Base-by-base conservation (phyloP, 2,113 vertebrate species). In the Saguinus midas region DNA sequence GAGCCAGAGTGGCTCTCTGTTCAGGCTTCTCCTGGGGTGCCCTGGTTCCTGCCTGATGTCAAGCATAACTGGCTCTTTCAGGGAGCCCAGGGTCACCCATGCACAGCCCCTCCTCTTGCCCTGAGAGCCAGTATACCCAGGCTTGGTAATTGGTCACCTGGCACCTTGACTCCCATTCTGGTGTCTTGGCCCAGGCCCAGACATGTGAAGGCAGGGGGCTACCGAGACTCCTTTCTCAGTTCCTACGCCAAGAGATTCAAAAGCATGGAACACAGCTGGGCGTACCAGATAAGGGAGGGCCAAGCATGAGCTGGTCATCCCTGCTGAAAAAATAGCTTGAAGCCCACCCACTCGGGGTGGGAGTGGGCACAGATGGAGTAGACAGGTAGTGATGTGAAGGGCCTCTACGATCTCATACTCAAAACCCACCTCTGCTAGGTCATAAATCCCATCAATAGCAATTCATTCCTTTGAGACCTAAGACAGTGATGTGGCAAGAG, bases 1-100 rank as follows among this genome's bases (percentile, higher is more conserved):
- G 76, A 55, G 45, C 32, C 64, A 25, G 25, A 40, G n/a, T 6
- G 64, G 55, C 85, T 50, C 85, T 50, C 11, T 29, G 20, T 37
- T 12, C 16, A 14, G 0, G 1, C 27, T 35, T 23, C 37, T 50
- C 55, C 48, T 16, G 0, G 8, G 6, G 27, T 43, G 3, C 21
- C 75, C 48, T 91, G 55, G 10, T 75, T 70, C 43, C 23, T 35
- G 68, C 29, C 79, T 85, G 52, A 27, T 5, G 48, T 45, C 72
- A 18, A 70, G 25, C 43, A 48, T 29, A 21, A 1, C 20, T 52
- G 61, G 86, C 16, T 29, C 40, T 58, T 61, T 5, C 61, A 81
- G 61, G 70, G 37, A 48, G 83, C 45, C 68, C 50, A 0, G 0
- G 37, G 57, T 72, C 55, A 45, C n/a, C 27, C n/a, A 3, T 79